Evolutionary conservation across 2,797 vertebrate genomes (phyloP).

Genomic region (Melanotaenia trifasciata): DNA sequence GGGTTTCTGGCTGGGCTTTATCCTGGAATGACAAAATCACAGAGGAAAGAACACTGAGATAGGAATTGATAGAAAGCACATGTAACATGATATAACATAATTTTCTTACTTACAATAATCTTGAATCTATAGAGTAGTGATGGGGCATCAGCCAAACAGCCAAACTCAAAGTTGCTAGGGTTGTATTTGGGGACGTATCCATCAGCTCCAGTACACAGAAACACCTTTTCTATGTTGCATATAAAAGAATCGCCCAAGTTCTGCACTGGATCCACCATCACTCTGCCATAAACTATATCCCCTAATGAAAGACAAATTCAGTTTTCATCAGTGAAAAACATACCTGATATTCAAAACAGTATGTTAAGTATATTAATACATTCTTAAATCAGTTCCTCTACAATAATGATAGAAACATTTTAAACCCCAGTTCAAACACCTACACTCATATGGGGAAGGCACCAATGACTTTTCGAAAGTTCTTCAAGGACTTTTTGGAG

Average conservation of each 20-base stretch:
- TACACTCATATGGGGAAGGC: slow-evolving; percentile 1
- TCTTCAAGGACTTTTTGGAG: slow-evolving; percentile 20
- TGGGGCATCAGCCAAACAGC: slow-evolving; percentile 92
- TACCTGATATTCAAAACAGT: not conserved
- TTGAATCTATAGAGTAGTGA: slow-evolving; percentile 95
- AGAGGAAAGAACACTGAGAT: not conserved
- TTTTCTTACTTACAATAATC: slow-evolving; percentile 88
- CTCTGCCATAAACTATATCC: slow-evolving; percentile 90
- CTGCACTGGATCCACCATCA: slow-evolving; percentile 98
- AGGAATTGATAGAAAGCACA: not conserved
- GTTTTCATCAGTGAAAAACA: slow-evolving; percentile 10
- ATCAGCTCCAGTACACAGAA: slow-evolving; percentile 94
- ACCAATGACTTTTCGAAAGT: slow-evolving; percentile 7
- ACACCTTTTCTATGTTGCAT: slow-evolving; percentile 97
- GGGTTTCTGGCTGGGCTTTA: slow-evolving; percentile 96
- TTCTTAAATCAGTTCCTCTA: not conserved
- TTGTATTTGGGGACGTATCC: slow-evolving; percentile 97
- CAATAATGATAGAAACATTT: not conserved
- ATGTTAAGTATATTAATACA: not conserved
- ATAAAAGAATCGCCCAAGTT: slow-evolving; percentile 94
- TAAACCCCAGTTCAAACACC: slow-evolving; percentile 1
- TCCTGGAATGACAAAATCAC: slow-evolving; percentile 79
- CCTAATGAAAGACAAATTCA: slow-evolving; percentile 75
- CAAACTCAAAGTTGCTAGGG: slow-evolving; percentile 90
- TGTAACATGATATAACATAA: fast-evolving